phyloP scores from a whole-genome alignment of 2,888 invertebrate genomes.

The Conchocele bisecta region DNA sequence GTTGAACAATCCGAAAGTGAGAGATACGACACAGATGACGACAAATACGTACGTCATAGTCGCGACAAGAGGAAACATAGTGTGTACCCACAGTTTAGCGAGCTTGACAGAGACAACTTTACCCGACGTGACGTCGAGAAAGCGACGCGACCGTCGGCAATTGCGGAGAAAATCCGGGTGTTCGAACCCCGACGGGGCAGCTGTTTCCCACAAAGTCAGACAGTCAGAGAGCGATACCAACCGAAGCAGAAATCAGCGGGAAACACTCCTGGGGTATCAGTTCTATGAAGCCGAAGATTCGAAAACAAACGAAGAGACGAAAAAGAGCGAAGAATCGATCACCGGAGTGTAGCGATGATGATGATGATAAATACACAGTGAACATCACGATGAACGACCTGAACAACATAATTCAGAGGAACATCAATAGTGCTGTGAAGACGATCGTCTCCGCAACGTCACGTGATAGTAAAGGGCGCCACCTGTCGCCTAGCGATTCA shows the following conservation, averaged over 20 bases:
- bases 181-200: too few species aligned
- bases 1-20: conserved; percentile 28
- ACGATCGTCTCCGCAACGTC: conserved; percentile 32
- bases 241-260: not conserved
- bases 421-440: conserved; percentile 47
- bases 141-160: not conserved
- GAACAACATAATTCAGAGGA: conserved; percentile 46
- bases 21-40: not conserved
- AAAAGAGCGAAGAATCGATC: conserved; percentile 6
- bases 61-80: too few species aligned
- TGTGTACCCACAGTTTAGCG: too few species aligned
- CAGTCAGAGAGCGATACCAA: conserved; percentile 1
- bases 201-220: too few species aligned
- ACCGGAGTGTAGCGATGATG: conserved; percentile 37
- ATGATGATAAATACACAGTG: conserved; percentile 39
- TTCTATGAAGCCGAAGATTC: conserved; percentile 13
- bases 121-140: not conserved
- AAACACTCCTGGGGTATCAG: not conserved
- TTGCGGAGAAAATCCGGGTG: conserved; percentile 8
- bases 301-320: conserved; percentile 27
- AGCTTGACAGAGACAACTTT: not conserved
- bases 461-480: not conserved
- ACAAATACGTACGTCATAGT: too few species aligned
- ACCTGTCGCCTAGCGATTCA: conserved; percentile 34
- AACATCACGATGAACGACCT: conserved; percentile 54